phyloP scores from a whole-genome alignment of 2,888 invertebrate genomes.

The Bursaphelenchus okinawaensis region DNA sequence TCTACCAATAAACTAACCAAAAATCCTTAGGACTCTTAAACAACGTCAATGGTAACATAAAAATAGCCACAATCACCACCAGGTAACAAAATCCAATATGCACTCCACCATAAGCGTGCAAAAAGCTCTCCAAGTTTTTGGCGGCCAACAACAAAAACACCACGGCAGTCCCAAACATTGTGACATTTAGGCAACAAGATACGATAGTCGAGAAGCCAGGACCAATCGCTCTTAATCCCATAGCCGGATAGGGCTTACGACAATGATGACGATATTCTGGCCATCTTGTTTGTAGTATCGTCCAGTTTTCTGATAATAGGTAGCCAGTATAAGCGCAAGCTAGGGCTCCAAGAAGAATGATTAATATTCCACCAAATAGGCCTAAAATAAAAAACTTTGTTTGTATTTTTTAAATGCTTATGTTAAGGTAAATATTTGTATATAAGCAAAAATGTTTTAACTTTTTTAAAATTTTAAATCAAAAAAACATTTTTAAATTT shows the following conservation, averaged over 20 bases:
- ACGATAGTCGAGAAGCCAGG: slow-evolving; percentile 40
- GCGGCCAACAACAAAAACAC: slow-evolving; percentile 49
- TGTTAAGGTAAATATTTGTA: neutral
- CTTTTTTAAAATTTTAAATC: too few relatives aligned
- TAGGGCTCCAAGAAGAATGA: slow-evolving; percentile 40
- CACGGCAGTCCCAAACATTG: slow-evolving; percentile 52
- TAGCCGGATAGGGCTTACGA: slow-evolving; percentile 52
- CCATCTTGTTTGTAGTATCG: slow-evolving; percentile 38
- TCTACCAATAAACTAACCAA: slow-evolving; percentile 31
- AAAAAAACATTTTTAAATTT: slow-evolving; percentile 1
- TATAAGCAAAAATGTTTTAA: too few relatives aligned
- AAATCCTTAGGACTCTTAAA: slow-evolving; percentile 53
- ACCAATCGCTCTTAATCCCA: slow-evolving; percentile 46
- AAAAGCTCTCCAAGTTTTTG: slow-evolving; percentile 47
- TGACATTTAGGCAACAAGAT: slow-evolving; percentile 42
- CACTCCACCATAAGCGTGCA: slow-evolving; percentile 32
- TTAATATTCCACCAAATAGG: slow-evolving; percentile 28
- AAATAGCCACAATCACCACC: slow-evolving; percentile 40
- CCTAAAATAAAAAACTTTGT: slow-evolving; percentile 29
- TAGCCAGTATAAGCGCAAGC: slow-evolving; percentile 48
- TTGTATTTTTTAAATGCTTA: slow-evolving; percentile 6
- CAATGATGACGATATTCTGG: slow-evolving; percentile 50
- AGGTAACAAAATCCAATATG: slow-evolving; percentile 44
- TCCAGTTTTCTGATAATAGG: slow-evolving; percentile 45
- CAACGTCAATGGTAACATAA: slow-evolving; percentile 50